Evolutionary conservation across 2,113 vertebrate genomes (phyloP), one percentile per base, ranked within the genome.

Genomic region (Onychostruthus taczanowskii): DNA sequence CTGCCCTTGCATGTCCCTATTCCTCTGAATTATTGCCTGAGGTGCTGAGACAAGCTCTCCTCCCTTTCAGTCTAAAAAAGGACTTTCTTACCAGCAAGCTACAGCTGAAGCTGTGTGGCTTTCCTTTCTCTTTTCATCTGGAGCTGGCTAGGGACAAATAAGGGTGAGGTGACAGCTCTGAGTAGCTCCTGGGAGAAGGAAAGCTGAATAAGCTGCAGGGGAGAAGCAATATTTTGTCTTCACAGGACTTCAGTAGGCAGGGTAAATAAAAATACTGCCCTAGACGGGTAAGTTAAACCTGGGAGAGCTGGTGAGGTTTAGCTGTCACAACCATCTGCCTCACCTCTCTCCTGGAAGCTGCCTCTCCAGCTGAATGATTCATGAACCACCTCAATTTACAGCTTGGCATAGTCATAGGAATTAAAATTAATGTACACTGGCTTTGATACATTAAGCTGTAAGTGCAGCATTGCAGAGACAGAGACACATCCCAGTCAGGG

Each of bases 351-450:
- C 50, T 88, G 79, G 63, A 90, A 92, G 59, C 55, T 77, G 75
- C 72, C 43, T 94, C 59, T 67, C 68, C 67, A 77, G 37, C 18
- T 92, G 82, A 93, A 93, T 90, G 79, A 96, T 96, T 96, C 92
- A 93, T 86, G 79, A 95, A 74, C 56, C 50, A 69, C 47, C 92
- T 90, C 88, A 86, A 92, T 95, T 93, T 97, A 93, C 75, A 83
- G 79, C 46, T 70, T 88, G 86, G 61, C 55, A n/a, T 67, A 67
- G 88, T 63, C 64, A 67, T 55, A 75, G 76, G 83, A 93, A 86
- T 96, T 80, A 92, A 90, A 96, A 96, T 95, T 84, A 86, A 86
- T 86, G 68, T 89, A 50, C 9, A 11, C 52, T 59, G 68, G 39
- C 75, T 94, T 90, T 92, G 85, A 90, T 90, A 93, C 43, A 28